Evolutionary conservation across 2,113 vertebrate species (phyloP), one percentile per base, ranked within the genome.

Genomic region (Heloderma charlesbogerti): DNA sequence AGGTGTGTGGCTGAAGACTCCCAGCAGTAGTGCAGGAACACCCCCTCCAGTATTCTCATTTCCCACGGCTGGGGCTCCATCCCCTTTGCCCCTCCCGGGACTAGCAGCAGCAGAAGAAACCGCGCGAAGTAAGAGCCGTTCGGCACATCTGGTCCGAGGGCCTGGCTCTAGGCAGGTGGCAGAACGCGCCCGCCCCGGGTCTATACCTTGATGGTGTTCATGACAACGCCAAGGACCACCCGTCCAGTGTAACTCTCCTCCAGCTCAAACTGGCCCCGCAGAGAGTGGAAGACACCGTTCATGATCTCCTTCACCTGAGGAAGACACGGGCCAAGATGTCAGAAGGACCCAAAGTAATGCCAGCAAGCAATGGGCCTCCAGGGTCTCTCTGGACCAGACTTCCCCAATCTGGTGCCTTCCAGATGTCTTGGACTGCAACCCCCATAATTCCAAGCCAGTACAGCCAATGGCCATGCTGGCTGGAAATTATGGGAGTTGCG

Each of bases 261-360:
- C 91, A 99, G 95, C 69, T 99, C 98, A 92, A 99, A 99, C 94
- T 99, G 98, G 18, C 97, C 97, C 27, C 99, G 95, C 85, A 99
- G 96, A 9, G 98, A 98, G 9, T 99, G 99, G 92, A 99, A 99
- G 3, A 99, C 99, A 0, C 98, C 97, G 1, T 99, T 99, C 99
- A 99, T 99, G 90, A 99, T 99, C 75, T 98, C 98, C 97, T 99
- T 99, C 40, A 99, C 98, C 99, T 99, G 96, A 0, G 84, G 25
- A 12, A 93, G 43, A 34, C 1, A 57, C 43, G 45, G 6, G 43
- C 15, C 37, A 1, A 25, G 57, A 34, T 0, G 37, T 77, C 13
- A 85, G 54, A 48, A 48, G 69, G 37, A 25, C 25, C n/a, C 16
- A 40, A 10, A 80, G 37, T 20, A 86, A 22, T 12, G 27, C 54